Percentiles rank a stretch among this genome's conserved stretches.
phyloP scores from a whole-genome alignment of 2,888 invertebrate species.

The Cryptosula pallasiana region DNA sequence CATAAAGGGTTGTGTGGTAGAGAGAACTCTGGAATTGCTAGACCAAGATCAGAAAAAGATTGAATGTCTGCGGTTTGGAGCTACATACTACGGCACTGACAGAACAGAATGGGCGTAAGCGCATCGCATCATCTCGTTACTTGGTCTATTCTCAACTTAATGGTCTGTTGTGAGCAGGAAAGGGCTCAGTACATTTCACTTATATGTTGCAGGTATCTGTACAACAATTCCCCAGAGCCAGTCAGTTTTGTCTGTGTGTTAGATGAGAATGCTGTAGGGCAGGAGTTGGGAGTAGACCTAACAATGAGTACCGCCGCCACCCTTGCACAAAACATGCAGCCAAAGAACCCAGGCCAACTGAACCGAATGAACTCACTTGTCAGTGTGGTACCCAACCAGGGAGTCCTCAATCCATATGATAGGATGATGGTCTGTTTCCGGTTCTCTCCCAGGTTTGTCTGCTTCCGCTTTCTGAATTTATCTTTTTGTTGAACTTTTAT shows the following conservation, averaged over 20 bases:
- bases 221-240: slow-evolving; percentile 50
- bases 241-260: slow-evolving; percentile 51
- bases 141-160: no score
- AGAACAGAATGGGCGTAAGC: slow-evolving; percentile 40
- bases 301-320: slow-evolving; percentile 40
- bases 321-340: slow-evolving; percentile 33
- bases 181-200: no score
- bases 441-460: slow-evolving; percentile 49
- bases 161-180: no score
- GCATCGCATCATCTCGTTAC: no score
- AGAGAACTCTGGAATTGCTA: slow-evolving; percentile 45
- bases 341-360: slow-evolving; percentile 34
- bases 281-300: slow-evolving; percentile 49
- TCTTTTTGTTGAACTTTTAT: no score
- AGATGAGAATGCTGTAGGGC: slow-evolving; percentile 50
- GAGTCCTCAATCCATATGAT: slow-evolving; percentile 48
- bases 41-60: slow-evolving; percentile 37
- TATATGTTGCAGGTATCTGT: slow-evolving; percentile 31
- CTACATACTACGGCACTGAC: slow-evolving; percentile 52
- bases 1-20: slow-evolving; percentile 43
- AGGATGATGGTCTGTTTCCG: slow-evolving; percentile 49
- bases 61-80: slow-evolving; percentile 47
- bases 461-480: no score
- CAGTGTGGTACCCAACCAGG: slow-evolving; percentile 51
- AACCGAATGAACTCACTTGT: slow-evolving; percentile 49